Base-by-base conservation (phyloP, 2,797 vertebrate species). In the Lepilemur ruficaudatus region DNA sequence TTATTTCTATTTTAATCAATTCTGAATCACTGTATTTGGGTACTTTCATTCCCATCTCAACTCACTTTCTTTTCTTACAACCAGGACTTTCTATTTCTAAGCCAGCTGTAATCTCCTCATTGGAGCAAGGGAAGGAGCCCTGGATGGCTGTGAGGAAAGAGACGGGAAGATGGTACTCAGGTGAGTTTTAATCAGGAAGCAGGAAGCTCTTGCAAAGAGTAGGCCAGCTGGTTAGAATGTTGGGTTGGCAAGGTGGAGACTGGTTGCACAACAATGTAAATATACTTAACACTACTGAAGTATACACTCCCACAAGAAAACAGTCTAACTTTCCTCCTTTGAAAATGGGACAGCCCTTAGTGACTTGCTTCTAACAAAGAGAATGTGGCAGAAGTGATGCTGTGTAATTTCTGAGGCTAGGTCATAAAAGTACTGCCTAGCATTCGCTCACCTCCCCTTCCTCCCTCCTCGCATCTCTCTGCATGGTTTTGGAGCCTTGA, bases 51-150 rank as follows among this genome's bases (percentile, higher is more conserved):
- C 82, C 22, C 15, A 65, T 23, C 70, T 83, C 46, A 67, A 83
- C 28, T 91, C 35, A 83, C 18, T 79, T 84, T 93, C 91, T 88
- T 93, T 91, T 88, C 83, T 76, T 91, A 61, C 63, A 88, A 86
- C 61, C 76, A 0, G 70, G 76, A 28, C 50, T 55, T 79, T 79
- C 76, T 55, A 35, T 92, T 82, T 88, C 83, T 92, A 95, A 88
- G 84, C 94, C 84, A 2, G 69, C 69, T 61, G 17, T 88, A 69
- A 95, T 95, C 28, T 82, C 84, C 55, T 92, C 78, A 35, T 2
- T 95, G 89, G 84, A 95, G 57, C 55, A 95, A 95, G 93, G 88
- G 46, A 95, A 91, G 46, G 93, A 86, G 46, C 76, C 94, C 41
- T 95, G 90, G 90, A 78, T 70, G 70, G 70, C 72, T 70, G 10